Evolutionary conservation across 2,113 vertebrate species (phyloP).

Genomic region (Orcinus orca): DNA sequence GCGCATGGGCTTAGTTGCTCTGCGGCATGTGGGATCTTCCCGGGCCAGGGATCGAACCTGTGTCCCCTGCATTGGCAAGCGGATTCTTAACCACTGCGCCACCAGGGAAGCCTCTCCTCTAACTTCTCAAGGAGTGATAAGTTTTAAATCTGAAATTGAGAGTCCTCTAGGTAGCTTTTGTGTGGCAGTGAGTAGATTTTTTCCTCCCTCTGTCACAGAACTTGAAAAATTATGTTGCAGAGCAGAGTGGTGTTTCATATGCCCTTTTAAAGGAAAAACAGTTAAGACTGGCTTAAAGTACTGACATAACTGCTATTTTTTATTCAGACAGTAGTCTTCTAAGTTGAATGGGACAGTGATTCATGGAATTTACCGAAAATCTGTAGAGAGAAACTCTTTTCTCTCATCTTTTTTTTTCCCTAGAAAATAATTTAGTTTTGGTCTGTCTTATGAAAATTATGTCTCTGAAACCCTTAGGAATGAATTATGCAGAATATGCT

Average conservation of each 20-base stretch:
- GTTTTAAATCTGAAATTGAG: constrained; percentile 41
- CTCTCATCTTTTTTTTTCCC: background rate
- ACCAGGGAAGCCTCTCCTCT: background rate
- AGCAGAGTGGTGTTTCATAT: constrained; percentile 50
- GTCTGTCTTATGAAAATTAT: constrained; percentile 50
- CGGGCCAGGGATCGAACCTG: too few relatives aligned
- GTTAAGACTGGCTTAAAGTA: constrained; percentile 41
- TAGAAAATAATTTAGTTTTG: constrained; percentile 51
- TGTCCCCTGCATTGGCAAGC: too few relatives aligned
- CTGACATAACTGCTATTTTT: constrained; percentile 32
- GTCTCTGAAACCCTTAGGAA: constrained; percentile 50
- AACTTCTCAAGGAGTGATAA: constrained; percentile 6
- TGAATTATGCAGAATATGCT: constrained; percentile 40
- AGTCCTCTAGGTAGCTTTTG: background rate
- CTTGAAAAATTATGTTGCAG: constrained; percentile 49
- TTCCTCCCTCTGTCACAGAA: constrained; percentile 41
- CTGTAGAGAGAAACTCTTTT: constrained; percentile 33
- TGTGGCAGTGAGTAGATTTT: constrained; percentile 6
- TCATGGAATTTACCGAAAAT: constrained; percentile 59
- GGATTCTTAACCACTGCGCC: too few relatives aligned
- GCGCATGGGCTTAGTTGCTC: too few relatives aligned
- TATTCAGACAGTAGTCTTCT: constrained; percentile 49
- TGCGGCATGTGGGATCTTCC: too few relatives aligned
- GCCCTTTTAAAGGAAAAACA: constrained; percentile 63
- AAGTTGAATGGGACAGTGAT: constrained; percentile 46